Evolutionary conservation across 2,888 invertebrate genomes (phyloP).

Genomic region (Caenorhabditis sp.): DNA sequence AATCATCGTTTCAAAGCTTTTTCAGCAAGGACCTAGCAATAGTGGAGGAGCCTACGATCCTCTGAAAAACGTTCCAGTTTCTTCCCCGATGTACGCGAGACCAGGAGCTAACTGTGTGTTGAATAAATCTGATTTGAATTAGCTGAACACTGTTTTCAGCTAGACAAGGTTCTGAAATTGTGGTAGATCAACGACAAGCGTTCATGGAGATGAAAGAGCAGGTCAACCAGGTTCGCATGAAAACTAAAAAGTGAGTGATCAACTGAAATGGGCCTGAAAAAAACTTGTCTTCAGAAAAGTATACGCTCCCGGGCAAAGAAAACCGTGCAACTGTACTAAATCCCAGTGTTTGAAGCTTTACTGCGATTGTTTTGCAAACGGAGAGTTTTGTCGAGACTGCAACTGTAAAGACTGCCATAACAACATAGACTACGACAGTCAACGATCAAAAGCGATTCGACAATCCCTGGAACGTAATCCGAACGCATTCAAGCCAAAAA

Average conservation of each 20-base stretch:
- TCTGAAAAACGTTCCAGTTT: background rate
- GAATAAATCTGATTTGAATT: background rate
- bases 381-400: constrained; percentile 96
- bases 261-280: background rate
- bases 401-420: constrained; percentile 98
- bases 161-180: constrained; percentile 6
- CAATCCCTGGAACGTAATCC: constrained; percentile 97
- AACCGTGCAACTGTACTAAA: constrained; percentile 99
- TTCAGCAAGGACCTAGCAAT: constrained; percentile 32
- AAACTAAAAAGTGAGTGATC: constrained; percentile 38
- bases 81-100: constrained; percentile 8
- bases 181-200: constrained; percentile 41
- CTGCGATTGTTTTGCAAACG: constrained; percentile 99
- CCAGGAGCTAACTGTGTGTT: background rate
- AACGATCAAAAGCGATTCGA: constrained; percentile 92
- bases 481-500: constrained; percentile 98
- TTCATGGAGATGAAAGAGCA: constrained; percentile 61
- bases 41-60: constrained; percentile 1
- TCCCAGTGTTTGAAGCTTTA: constrained; percentile 98
- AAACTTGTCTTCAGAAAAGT: constrained; percentile 26
- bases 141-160: constrained; percentile 1
- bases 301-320: constrained; percentile 84
- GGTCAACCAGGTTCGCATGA: constrained; percentile 49
- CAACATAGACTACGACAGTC: constrained; percentile 95
- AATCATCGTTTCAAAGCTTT: constrained; percentile 8